Conservation (phyloP, 2,888 invertebrate genomes). For the Habroteleia sp. region DNA sequence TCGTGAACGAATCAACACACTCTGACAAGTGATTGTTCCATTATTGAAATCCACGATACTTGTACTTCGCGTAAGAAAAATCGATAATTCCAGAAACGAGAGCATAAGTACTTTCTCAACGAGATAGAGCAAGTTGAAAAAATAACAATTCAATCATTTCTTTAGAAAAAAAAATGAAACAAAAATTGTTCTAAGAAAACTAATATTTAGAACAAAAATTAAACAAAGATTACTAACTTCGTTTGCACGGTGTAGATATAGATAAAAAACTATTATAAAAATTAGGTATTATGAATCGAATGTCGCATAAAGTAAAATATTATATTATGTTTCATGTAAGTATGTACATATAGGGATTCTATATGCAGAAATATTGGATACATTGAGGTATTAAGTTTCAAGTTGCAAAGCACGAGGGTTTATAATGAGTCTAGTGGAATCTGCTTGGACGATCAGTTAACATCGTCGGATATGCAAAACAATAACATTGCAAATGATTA, state of each 20-base stretch:
- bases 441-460: constrained; percentile 7
- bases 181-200: constrained; percentile 12
- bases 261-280: no score
- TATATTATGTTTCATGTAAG: constrained; percentile 40
- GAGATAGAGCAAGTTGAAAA: constrained; percentile 3
- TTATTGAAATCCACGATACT: constrained; percentile 40
- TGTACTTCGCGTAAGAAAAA: constrained; percentile 28
- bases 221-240: no score
- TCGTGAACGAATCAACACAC: constrained; percentile 54
- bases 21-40: constrained; percentile 58
- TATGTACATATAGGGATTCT: constrained; percentile 40
- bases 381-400: constrained; percentile 47
- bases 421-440: constrained; percentile 4
- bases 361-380: constrained; percentile 15
- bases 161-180: background rate
- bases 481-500: background rate
- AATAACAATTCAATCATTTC: background rate
- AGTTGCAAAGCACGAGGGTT: background rate
- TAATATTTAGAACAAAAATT: no score
- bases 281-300: constrained; percentile 21
- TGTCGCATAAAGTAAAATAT: constrained; percentile 10
- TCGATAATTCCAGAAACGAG: constrained; percentile 34
- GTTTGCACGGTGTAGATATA: no score
- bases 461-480: constrained; percentile 7
- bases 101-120: constrained; percentile 26